These are phyloP conservation scores for Rhineura floridana DNA, from an alignment of 2,113 vertebrate genomes.

Conservation along the genomic window DNA sequence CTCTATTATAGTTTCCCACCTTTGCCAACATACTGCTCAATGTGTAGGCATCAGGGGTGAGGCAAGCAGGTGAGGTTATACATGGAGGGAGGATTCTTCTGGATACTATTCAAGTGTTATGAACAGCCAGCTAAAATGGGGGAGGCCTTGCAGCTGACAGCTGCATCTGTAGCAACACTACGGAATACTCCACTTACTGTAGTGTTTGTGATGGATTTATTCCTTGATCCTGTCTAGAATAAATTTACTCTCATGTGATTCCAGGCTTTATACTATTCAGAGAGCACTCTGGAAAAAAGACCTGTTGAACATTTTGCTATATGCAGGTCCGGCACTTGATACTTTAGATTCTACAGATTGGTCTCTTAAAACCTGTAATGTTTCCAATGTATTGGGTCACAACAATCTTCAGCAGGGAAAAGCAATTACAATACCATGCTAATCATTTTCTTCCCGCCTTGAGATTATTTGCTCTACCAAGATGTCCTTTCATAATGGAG, in stretches of 20 bases:
- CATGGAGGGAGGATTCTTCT: no score
- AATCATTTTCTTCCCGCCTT: background rate
- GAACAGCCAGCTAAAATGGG: no score
- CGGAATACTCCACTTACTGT: no score
- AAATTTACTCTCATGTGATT: background rate
- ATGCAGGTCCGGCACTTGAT: background rate
- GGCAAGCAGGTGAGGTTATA: no score
- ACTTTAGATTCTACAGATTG: background rate
- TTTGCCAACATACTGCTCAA: no score
- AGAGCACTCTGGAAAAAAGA: background rate
- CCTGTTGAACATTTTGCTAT: background rate
- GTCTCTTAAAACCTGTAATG: background rate
- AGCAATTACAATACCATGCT: background rate
- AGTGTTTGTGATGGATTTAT: no score
- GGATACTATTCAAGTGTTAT: no score
- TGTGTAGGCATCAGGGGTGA: no score
- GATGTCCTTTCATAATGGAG: background rate
- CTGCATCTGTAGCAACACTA: no score
- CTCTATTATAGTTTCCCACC: no score
- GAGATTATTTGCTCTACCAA: background rate
- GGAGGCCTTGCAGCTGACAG: no score
- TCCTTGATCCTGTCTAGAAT: background rate
- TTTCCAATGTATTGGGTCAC: background rate
- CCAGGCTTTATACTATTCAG: background rate
- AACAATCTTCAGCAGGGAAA: background rate